phyloP scores from a whole-genome alignment of 1,140 invertebrate species.

The Melipona quadrifasciata region DNA sequence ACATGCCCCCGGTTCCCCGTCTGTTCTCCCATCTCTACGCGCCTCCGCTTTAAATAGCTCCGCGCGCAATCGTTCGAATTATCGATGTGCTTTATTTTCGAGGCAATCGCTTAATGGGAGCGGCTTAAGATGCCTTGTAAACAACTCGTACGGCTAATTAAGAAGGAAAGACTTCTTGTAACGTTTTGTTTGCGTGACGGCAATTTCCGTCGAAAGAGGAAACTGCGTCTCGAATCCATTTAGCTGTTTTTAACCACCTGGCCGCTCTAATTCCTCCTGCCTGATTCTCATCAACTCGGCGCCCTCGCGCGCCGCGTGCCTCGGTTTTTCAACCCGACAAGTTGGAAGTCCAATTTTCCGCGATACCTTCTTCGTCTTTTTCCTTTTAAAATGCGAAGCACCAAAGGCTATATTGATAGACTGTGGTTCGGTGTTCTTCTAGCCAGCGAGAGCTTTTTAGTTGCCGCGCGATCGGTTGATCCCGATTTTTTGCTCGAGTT shows the following conservation, averaged over 20 bases:
- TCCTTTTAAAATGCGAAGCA: neutral
- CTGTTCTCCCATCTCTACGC: constrained; percentile 2
- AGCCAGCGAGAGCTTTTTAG: neutral
- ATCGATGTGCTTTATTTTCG: constrained; percentile 31
- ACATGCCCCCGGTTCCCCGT: neutral
- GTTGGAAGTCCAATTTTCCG: neutral
- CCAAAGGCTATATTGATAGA: neutral
- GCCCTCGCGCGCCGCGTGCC: neutral
- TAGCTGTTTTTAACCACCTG: neutral
- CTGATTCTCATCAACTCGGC: neutral
- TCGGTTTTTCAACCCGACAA: neutral
- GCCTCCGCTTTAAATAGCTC: constrained; percentile 24
- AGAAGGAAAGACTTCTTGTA: constrained; percentile 13
- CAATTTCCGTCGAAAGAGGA: constrained; percentile 15
- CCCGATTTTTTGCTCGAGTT: neutral
- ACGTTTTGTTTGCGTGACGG: constrained; percentile 20
- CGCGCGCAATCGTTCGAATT: neutral
- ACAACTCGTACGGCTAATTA: constrained; percentile 23
- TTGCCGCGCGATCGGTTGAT: neutral
- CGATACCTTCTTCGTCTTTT: neutral
- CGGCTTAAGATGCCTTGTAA: constrained; percentile 20
- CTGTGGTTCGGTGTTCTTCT: neutral
- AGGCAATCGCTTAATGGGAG: constrained; percentile 1
- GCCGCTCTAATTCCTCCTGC: neutral
- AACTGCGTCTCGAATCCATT: neutral